These are phyloP conservation scores for Dryadula phaetusa DNA, from an alignment of 2,888 invertebrate species.

Conservation along the genomic window DNA sequence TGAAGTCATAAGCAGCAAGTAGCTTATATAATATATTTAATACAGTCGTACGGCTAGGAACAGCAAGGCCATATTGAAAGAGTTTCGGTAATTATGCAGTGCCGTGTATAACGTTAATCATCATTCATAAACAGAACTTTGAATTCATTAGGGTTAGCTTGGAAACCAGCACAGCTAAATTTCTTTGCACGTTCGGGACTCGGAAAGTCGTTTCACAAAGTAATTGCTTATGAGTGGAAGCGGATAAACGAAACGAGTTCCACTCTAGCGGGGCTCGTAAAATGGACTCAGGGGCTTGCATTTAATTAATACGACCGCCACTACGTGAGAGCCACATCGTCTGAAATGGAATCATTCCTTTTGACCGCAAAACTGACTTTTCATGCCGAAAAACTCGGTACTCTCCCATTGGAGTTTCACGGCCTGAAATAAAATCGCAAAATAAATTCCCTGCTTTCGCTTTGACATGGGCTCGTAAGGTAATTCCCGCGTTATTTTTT, in stretches of 20 bases:
- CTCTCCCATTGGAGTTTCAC: constrained; percentile 44
- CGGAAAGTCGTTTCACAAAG: constrained; percentile 76
- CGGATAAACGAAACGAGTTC: constrained; percentile 81
- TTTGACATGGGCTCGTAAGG: constrained; percentile 38
- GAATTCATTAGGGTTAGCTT: constrained; percentile 45
- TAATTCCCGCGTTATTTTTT: constrained; percentile 39
- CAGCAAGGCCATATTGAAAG: background rate
- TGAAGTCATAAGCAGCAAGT: background rate
- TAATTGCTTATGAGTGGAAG: constrained; percentile 83
- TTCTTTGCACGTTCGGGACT: constrained; percentile 75
- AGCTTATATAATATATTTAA: background rate
- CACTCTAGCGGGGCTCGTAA: constrained; percentile 74
- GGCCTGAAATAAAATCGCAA: constrained; percentile 33
- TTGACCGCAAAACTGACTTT: constrained; percentile 69
- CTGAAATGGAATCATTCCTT: constrained; percentile 73
- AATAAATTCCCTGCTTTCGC: constrained; percentile 33
- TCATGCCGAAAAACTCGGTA: constrained; percentile 64
- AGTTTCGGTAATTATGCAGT: background rate
- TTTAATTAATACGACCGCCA: constrained; percentile 80
- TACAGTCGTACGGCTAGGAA: background rate
- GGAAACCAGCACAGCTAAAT: constrained; percentile 74
- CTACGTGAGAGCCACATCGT: constrained; percentile 74
- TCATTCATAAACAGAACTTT: constrained; percentile 22
- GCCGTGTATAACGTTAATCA: constrained; percentile 6
- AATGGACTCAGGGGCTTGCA: constrained; percentile 81